phyloP scores from a whole-genome alignment of 2,113 vertebrate species.

The Eonycteris spelaea region DNA sequence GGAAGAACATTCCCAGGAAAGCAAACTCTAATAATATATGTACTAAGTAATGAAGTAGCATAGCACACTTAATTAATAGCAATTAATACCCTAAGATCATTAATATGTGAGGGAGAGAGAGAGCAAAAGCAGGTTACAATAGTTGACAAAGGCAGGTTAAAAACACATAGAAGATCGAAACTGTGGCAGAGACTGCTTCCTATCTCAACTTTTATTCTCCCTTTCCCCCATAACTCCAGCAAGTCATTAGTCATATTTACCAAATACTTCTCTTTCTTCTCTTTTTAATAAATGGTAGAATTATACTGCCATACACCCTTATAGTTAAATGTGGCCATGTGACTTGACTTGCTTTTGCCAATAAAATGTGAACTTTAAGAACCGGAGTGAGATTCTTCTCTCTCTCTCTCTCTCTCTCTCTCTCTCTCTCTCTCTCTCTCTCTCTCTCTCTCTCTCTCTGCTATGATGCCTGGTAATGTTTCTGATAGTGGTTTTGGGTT shows the following conservation, averaged over 20 bases:
- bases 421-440: too few species aligned
- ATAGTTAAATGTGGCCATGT: background rate
- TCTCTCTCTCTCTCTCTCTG: too few species aligned
- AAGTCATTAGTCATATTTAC: background rate
- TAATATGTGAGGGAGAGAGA: background rate
- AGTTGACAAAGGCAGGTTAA: background rate
- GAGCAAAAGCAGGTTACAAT: background rate
- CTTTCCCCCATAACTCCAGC: background rate
- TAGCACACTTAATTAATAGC: background rate
- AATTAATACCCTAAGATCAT: too few species aligned
- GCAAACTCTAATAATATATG: background rate
- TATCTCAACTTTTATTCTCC: background rate
- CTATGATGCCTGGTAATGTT: background rate
- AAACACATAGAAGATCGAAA: background rate
- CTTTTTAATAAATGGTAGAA: background rate
- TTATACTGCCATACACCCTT: background rate
- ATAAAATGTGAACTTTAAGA: background rate
- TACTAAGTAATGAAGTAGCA: background rate
- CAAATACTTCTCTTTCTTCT: background rate
- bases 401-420: background rate
- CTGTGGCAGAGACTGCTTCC: background rate
- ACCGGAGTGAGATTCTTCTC: background rate
- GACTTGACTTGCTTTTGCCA: background rate
- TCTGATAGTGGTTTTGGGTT: background rate
- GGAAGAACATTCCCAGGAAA: background rate